phyloP scores from a whole-genome alignment of 2,797 vertebrate species.

The Fundulus diaphanus region DNA sequence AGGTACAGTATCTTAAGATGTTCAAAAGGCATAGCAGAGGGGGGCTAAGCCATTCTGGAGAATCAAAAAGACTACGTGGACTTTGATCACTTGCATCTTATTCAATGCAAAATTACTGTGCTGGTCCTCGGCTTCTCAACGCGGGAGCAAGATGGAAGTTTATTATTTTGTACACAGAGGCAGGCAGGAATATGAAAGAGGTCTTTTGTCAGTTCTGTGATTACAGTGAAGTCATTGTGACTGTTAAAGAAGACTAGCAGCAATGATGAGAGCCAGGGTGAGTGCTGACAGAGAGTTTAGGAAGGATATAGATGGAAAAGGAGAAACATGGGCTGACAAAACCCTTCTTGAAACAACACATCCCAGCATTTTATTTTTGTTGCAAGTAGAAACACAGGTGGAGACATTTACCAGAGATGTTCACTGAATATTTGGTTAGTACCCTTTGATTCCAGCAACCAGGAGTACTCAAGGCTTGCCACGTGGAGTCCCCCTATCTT shows the following conservation, averaged over 20 bases:
- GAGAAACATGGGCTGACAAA: conserved; percentile 15
- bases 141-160: conserved; percentile 73
- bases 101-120: conserved; percentile 76
- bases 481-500: conserved; percentile 40
- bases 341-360: conserved; percentile 20
- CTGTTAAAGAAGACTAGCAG: conserved; percentile 72
- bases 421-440: conserved; percentile 27
- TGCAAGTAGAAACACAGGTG: background rate
- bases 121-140: conserved; percentile 70
- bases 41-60: conserved; percentile 69
- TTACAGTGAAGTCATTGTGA: conserved; percentile 80
- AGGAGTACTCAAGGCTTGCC: conserved; percentile 35
- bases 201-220: conserved; percentile 83
- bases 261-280: conserved; percentile 70
- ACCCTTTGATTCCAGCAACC: conserved; percentile 55
- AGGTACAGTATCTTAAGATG: conserved; percentile 77
- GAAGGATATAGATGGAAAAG: conserved; percentile 21
- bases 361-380: background rate
- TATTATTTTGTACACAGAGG: conserved; percentile 81
- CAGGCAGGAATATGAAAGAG: conserved; percentile 76
- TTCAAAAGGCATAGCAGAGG: conserved; percentile 81
- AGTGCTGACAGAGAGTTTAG: conserved; percentile 33
- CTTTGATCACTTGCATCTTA: conserved; percentile 84
- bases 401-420: background rate
- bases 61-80: conserved; percentile 82